phyloP scores from a whole-genome alignment of 2,888 invertebrate species.

The Folsomia candida region DNA sequence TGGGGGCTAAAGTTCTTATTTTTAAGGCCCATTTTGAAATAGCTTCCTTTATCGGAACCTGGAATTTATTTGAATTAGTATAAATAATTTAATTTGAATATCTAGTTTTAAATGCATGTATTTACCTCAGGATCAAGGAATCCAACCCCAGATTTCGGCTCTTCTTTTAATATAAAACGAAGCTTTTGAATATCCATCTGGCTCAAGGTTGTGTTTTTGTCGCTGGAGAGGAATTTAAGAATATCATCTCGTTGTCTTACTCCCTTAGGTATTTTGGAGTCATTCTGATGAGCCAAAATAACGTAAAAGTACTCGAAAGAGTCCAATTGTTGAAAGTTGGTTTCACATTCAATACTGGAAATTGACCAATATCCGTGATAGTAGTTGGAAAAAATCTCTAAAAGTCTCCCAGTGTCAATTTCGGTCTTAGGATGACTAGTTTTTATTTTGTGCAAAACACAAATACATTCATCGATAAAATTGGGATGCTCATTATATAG shows the following conservation, averaged over 20 bases:
- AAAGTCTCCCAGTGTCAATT: neutral
- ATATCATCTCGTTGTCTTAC: neutral
- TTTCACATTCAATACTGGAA: neutral
- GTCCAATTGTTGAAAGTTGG: neutral
- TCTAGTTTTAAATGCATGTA: too few relatives aligned
- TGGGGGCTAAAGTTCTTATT: neutral
- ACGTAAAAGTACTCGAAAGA: neutral
- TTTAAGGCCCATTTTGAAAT: neutral
- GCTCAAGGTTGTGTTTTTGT: neutral
- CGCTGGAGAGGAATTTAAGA: neutral
- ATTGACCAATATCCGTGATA: neutral
- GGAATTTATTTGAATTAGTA: too few relatives aligned
- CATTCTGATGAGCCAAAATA: neutral
- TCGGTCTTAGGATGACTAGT: neutral
- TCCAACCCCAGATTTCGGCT: neutral
- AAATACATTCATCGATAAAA: neutral
- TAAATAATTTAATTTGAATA: too few relatives aligned
- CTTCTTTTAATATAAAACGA: neutral
- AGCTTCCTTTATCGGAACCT: neutral
- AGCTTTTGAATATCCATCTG: neutral
- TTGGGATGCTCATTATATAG: neutral
- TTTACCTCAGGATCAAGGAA: neutral
- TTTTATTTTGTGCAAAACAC: neutral
- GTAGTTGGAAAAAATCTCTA: constrained; percentile 2
- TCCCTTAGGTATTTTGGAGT: neutral